Evolutionary conservation across 1,140 invertebrate species (phyloP).

Genomic region (Apis mellifera): DNA sequence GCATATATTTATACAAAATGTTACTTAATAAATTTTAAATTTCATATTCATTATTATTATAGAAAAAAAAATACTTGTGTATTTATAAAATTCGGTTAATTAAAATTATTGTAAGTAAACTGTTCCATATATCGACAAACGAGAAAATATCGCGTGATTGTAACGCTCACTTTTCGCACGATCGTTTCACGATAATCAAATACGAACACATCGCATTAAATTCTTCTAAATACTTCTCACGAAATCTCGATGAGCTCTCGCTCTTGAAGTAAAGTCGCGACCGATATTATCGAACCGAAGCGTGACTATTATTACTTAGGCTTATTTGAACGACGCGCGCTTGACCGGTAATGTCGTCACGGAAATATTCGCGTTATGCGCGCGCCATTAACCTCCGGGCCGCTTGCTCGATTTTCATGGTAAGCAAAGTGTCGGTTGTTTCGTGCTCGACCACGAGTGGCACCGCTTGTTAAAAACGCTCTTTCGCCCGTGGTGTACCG

Average conservation of each 20-base stretch:
- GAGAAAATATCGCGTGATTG: neutral
- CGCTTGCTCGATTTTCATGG: constrained; percentile 26
- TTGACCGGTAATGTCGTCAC: constrained; percentile 29
- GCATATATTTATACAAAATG: too few relatives aligned
- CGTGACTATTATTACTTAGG: neutral
- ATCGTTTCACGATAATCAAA: neutral
- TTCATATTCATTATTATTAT: too few relatives aligned
- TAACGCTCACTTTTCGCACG: too few relatives aligned
- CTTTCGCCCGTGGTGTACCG: neutral
- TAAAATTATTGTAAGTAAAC: too few relatives aligned
- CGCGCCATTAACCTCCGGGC: constrained; percentile 13
- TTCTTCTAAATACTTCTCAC: neutral
- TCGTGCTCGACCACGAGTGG: constrained; percentile 15
- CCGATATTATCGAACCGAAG: constrained; percentile 8
- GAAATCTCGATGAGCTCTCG: neutral
- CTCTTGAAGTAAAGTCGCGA: neutral
- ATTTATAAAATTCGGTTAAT: too few relatives aligned
- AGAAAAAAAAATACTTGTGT: too few relatives aligned
- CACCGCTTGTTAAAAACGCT: constrained; percentile 10
- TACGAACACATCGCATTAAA: too few relatives aligned
- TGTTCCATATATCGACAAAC: neutral
- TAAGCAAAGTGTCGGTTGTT: constrained; percentile 33
- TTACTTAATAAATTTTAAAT: too few relatives aligned
- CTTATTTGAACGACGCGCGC: constrained; percentile 14
- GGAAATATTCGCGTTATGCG: constrained; percentile 27